A percentile compares a stretch with the other conserved stretches of the same genome.
These are phyloP conservation scores for Hemichromis elongatus DNA, from an alignment of 2,113 vertebrate genomes.

Conservation along the genomic window DNA sequence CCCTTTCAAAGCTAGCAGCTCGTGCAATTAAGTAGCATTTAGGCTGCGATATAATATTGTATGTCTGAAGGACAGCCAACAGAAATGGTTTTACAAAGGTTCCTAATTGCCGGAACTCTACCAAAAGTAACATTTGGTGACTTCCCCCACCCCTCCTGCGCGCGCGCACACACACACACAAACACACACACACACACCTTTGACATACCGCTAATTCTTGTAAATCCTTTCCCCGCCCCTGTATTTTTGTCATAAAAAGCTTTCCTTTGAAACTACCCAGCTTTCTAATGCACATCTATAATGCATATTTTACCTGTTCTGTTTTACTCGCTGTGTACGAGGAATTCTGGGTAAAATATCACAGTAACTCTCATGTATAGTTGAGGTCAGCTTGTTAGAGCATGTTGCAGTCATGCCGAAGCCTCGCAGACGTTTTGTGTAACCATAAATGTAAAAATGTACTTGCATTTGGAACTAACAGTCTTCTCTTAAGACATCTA, in stretches of 20 bases:
- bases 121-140: constrained; percentile 24
- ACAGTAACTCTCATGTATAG: not conserved
- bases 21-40: not conserved
- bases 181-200: not conserved
- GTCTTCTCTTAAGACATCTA: not conserved
- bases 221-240: not conserved
- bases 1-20: not conserved
- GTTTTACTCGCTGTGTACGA: not conserved
- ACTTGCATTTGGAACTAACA: not conserved
- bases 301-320: not conserved
- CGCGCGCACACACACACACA: accelerated
- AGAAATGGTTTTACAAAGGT: not conserved
- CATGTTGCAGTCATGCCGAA: not conserved
- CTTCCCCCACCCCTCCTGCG: not conserved
- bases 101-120: not conserved
- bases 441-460: not conserved
- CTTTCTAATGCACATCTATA: not conserved
- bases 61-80: accelerated
- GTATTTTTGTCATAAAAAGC: not conserved
- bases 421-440: not conserved
- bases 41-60: accelerated
- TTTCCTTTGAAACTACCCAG: accelerated
- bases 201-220: not conserved
- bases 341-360: not conserved
- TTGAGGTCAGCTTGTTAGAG: not conserved